Conservation (phyloP, 2,888 invertebrate genomes). For the Tiphia femorata region DNA sequence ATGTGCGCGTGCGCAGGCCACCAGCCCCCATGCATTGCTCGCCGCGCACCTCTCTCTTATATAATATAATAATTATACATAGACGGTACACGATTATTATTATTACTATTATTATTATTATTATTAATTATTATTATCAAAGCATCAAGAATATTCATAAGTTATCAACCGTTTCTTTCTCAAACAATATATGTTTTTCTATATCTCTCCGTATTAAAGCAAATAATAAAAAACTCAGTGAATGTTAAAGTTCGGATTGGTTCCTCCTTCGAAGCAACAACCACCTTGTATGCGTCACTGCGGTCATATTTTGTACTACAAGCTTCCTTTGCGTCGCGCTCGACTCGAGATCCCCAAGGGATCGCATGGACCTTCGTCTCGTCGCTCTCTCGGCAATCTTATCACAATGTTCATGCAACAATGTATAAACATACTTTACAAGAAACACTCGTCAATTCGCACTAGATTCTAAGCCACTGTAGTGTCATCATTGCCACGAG, state of each 20-base stretch:
- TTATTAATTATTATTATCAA: constrained; percentile 59
- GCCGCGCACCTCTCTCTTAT: constrained; percentile 64
- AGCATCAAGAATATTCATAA: constrained; percentile 69
- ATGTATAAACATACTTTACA: not conserved
- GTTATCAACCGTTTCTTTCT: constrained; percentile 67
- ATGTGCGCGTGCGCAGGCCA: constrained; percentile 62
- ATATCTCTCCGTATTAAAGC: constrained; percentile 68
- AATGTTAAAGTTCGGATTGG: constrained; percentile 59
- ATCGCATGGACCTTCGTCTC: too few species aligned
- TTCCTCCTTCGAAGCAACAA: too few species aligned
- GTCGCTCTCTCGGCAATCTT: too few species aligned
- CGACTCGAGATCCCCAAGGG: too few species aligned
- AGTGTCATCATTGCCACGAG: constrained; percentile 5
- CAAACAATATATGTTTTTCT: constrained; percentile 68
- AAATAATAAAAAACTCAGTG: constrained; percentile 68
- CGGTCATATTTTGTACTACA: too few species aligned
- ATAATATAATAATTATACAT: constrained; percentile 68
- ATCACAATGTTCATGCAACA: too few species aligned
- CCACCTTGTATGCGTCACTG: too few species aligned
- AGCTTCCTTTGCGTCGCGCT: too few species aligned
- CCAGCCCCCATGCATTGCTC: constrained; percentile 56
- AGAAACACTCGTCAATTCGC: not conserved
- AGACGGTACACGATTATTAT: constrained; percentile 58
- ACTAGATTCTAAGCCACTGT: constrained; percentile 15
- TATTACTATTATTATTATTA: constrained; percentile 58